These are phyloP conservation scores for Tarsius wallacei DNA, from an alignment of 2,797 vertebrate species.

Conservation along the genomic window DNA sequence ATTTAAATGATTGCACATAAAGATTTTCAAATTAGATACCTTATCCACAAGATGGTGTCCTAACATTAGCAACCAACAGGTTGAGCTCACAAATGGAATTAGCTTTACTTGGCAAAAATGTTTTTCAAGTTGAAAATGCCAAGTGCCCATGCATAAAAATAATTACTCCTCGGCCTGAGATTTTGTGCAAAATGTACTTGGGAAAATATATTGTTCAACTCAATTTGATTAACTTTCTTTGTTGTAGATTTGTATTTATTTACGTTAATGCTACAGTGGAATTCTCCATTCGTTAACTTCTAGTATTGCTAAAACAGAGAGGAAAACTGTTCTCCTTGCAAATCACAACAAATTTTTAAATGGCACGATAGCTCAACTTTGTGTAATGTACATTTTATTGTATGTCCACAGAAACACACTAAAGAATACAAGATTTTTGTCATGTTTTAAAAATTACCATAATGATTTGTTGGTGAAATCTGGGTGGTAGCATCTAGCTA, in stretches of 20 bases:
- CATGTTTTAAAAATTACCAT: not conserved
- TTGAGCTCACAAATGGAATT: constrained; percentile 27
- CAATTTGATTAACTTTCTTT: constrained; percentile 74
- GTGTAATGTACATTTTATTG: constrained; percentile 40
- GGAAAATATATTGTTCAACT: constrained; percentile 63
- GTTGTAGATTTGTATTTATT: constrained; percentile 74
- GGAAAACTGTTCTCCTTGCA: constrained; percentile 76
- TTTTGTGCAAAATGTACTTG: constrained; percentile 66
- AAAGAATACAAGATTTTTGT: constrained; percentile 36
- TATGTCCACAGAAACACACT: constrained; percentile 53
- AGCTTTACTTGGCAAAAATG: not conserved
- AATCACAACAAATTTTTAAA: constrained; percentile 68
- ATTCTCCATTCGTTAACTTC: constrained; percentile 82
- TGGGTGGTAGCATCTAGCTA: not conserved
- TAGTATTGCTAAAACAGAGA: constrained; percentile 65
- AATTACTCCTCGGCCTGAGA: constrained; percentile 45
- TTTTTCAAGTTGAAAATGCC: constrained; percentile 73
- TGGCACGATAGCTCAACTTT: constrained; percentile 56
- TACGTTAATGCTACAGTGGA: constrained; percentile 67
- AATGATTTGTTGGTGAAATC: constrained; percentile 44
- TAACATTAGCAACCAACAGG: constrained; percentile 84
- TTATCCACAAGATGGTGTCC: constrained; percentile 89
- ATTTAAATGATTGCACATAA: constrained; percentile 15
- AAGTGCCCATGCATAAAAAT: constrained; percentile 73
- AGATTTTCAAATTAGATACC: constrained; percentile 29